Evolutionary conservation across 1,140 invertebrate species (phyloP).

Genomic region (Charaxes varanes): DNA sequence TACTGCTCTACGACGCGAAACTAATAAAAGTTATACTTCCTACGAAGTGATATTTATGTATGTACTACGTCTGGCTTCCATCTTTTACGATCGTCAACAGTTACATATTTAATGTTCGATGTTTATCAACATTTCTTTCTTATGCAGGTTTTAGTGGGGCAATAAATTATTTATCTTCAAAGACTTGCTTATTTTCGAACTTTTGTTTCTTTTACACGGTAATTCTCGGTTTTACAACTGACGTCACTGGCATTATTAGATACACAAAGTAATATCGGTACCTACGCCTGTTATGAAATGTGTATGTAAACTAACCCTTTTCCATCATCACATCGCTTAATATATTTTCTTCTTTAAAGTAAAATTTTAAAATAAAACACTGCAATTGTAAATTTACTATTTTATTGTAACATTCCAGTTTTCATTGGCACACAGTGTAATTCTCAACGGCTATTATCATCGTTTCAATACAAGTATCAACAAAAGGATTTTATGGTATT

Average conservation of each 20-base stretch:
- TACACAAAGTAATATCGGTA: neutral
- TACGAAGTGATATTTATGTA: conserved; percentile 65
- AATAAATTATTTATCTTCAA: conserved; percentile 73
- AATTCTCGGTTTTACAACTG: conserved; percentile 45
- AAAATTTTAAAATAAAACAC: too few species aligned
- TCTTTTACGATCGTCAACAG: conserved; percentile 71
- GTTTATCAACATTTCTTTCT: conserved; percentile 74
- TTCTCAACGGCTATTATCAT: neutral
- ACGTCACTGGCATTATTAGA: conserved; percentile 50
- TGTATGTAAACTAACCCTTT: neutral
- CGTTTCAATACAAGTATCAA: conserved; percentile 1
- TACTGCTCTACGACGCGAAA: conserved; percentile 37
- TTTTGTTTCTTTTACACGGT: conserved; percentile 59
- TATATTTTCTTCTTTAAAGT: neutral
- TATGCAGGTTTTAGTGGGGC: conserved; percentile 68
- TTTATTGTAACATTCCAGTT: too few species aligned
- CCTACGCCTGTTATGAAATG: neutral
- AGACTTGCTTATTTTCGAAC: conserved; percentile 66
- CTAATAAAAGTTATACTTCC: conserved; percentile 65
- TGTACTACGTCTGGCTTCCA: conserved; percentile 60
- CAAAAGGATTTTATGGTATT: conserved; percentile 34
- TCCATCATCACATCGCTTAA: neutral
- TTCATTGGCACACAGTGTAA: neutral
- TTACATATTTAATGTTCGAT: conserved; percentile 73
- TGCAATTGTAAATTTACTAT: too few species aligned